Evolutionary conservation across 2,113 vertebrate genomes (phyloP).

Genomic region (Zapornia atra): DNA sequence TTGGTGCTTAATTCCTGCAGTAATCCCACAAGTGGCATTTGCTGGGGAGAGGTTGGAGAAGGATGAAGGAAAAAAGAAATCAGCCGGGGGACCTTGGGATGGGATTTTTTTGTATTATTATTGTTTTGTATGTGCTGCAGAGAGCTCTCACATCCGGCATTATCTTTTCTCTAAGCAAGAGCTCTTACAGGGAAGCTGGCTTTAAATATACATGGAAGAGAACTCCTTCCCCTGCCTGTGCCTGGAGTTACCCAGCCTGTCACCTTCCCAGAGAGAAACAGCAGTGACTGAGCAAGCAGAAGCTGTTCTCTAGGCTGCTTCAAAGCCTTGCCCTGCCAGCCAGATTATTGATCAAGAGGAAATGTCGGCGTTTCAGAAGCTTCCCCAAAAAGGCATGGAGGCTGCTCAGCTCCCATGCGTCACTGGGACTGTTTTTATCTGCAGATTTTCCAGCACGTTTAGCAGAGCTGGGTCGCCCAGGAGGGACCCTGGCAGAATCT

Average conservation of each 20-base stretch:
- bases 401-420: background rate
- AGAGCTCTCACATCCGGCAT: background rate
- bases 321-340: slow-evolving; percentile 4
- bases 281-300: background rate
- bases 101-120: background rate
- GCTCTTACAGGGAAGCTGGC: background rate
- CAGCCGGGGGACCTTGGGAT: background rate
- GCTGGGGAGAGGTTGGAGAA: background rate
- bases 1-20: background rate
- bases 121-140: background rate
- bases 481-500: slow-evolving; percentile 66
- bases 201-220: background rate
- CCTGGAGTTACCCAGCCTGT: background rate
- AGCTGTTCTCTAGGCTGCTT: background rate
- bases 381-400: slow-evolving; percentile 41
- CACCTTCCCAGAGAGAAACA: background rate
- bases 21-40: background rate
- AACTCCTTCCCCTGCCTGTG: background rate
- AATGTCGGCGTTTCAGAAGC: background rate
- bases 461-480: slow-evolving; percentile 34
- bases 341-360: slow-evolving; percentile 42
- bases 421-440: slow-evolving; percentile 45
- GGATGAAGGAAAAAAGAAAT: background rate
- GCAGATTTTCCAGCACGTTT: background rate
- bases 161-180: background rate